Percentiles rank a stretch among this genome's conserved stretches.
These are phyloP conservation scores for Cyrtodaria siliqua DNA, from an alignment of 2,888 invertebrate genomes.

Conservation along the genomic window DNA sequence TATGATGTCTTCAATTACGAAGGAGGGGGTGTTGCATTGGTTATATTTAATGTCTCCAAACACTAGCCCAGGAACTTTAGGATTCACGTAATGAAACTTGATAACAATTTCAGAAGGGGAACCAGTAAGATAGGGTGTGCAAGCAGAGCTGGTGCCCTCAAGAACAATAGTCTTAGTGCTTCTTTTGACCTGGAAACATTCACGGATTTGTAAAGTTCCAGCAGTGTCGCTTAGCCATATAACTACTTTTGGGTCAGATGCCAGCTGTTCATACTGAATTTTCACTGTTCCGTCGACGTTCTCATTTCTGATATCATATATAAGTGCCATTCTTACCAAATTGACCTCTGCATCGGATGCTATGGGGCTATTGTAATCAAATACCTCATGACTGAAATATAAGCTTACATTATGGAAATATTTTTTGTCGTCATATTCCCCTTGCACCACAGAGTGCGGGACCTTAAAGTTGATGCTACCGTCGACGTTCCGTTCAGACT, in stretches of 20 bases:
- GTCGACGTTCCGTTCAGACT: conserved; percentile 71
- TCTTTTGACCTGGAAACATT: conserved; percentile 69
- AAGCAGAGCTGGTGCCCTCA: conserved; percentile 20
- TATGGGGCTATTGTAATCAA: conserved; percentile 50
- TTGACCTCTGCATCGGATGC: conserved; percentile 39
- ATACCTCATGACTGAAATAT: conserved; percentile 72
- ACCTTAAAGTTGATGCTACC: conserved; percentile 75
- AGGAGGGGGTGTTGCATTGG: conserved; percentile 45
- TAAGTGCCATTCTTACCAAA: conserved; percentile 68
- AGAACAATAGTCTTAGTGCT: conserved; percentile 28
- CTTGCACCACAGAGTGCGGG: conserved; percentile 70
- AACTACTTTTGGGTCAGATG: conserved; percentile 43
- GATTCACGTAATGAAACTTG: conserved; percentile 68
- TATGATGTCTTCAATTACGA: conserved; percentile 40
- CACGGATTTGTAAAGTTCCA: conserved; percentile 37
- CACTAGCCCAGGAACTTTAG: conserved; percentile 60
- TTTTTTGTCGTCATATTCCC: conserved; percentile 72
- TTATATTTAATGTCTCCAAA: conserved; percentile 78
- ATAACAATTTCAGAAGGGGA: conserved; percentile 56
- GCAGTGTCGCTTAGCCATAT: conserved; percentile 54
- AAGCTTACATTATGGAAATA: conserved; percentile 79
- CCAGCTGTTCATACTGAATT: conserved; percentile 60
- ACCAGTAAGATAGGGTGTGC: conserved; percentile 40
- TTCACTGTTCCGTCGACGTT: conserved; percentile 50
- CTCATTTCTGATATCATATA: conserved; percentile 56